phyloP scores from a whole-genome alignment of 2,113 vertebrate species.

The Daphoenositta chrysoptera region DNA sequence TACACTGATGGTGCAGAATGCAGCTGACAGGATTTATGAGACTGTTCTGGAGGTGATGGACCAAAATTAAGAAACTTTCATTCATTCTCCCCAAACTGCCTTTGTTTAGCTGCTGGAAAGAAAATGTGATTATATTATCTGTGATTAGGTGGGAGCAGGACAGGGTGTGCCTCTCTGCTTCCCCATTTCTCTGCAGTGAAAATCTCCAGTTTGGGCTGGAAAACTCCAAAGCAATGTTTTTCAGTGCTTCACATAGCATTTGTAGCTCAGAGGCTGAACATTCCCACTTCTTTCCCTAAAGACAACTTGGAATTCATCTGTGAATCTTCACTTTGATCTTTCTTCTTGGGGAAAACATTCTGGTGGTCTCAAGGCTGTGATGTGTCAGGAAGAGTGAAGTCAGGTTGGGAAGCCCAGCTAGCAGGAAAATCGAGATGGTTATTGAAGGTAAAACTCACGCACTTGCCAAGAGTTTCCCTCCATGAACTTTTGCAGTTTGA shows the following conservation, averaged over 20 bases:
- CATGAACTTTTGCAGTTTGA: background rate
- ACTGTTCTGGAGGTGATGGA: background rate
- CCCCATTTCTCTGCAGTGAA: background rate
- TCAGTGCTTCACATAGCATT: background rate
- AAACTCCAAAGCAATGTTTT: background rate
- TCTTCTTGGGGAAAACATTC: background rate
- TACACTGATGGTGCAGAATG: background rate
- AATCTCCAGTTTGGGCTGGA: background rate
- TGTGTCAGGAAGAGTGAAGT: background rate
- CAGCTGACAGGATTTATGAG: background rate
- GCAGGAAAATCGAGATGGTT: background rate
- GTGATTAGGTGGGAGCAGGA: background rate
- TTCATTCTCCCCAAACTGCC: background rate
- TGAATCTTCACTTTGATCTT: background rate
- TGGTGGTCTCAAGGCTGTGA: background rate
- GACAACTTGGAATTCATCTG: background rate
- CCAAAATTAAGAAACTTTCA: background rate
- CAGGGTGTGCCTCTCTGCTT: background rate
- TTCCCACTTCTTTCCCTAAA: background rate
- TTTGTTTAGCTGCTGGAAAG: background rate
- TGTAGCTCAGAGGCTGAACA: background rate
- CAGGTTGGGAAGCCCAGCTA: background rate
- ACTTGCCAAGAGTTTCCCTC: background rate
- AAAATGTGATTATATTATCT: background rate
- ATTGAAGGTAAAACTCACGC: background rate